phyloP scores from a whole-genome alignment of 1,140 invertebrate species.

The Temnothorax longispinosus region DNA sequence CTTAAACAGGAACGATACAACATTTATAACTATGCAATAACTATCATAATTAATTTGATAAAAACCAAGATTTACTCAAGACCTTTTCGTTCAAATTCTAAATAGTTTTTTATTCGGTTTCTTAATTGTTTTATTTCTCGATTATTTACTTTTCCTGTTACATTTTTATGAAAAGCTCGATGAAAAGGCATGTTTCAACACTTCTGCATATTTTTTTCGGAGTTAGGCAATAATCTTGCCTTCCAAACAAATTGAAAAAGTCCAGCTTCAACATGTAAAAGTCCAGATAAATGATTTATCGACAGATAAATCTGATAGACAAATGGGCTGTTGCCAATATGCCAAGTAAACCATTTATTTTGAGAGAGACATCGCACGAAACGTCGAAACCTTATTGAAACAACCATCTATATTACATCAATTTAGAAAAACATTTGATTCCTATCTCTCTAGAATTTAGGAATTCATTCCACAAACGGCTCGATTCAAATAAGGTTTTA shows the following conservation, averaged over 20 bases:
- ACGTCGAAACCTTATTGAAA: neutral
- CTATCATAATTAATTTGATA: neutral
- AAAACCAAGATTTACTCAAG: neutral
- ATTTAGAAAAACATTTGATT: neutral
- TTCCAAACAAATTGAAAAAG: neutral
- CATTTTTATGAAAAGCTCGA: neutral
- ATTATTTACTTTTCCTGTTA: neutral
- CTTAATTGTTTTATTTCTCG: constrained; percentile 6
- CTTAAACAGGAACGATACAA: neutral
- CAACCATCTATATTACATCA: neutral
- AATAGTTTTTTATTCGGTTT: neutral
- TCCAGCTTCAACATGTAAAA: neutral
- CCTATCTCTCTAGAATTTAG: neutral
- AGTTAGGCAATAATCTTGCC: neutral
- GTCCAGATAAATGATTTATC: constrained; percentile 36
- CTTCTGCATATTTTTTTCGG: neutral
- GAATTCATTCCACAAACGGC: neutral
- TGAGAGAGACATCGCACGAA: neutral
- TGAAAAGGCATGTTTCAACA: neutral
- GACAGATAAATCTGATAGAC: constrained; percentile 17
- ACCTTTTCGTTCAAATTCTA: neutral
- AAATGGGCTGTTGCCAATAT: constrained; percentile 31
- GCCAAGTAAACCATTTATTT: constrained; percentile 16
- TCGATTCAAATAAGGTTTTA: neutral
- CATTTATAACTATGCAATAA: neutral